A percentile compares a stretch with the other conserved stretches of the same genome.
These are phyloP conservation scores for Coenobita brevimanus DNA, from an alignment of 1,140 invertebrate species.

Conservation along the genomic window DNA sequence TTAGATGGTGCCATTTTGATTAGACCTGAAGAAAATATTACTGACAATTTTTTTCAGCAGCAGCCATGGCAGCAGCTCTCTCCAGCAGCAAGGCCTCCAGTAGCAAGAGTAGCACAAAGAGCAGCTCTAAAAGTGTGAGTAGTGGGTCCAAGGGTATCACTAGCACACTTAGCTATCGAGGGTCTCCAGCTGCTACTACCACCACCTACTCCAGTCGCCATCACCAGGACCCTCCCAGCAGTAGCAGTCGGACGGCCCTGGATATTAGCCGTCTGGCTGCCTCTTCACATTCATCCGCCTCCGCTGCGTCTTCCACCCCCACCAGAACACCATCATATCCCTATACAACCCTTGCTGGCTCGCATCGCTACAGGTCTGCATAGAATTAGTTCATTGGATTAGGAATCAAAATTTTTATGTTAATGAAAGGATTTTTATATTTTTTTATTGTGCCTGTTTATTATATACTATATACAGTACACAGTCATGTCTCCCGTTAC, in stretches of 20 bases:
- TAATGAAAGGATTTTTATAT: too few species aligned
- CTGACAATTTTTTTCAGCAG: conserved; percentile 26
- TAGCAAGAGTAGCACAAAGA: conserved; percentile 22
- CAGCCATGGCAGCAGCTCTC: conserved; percentile 56
- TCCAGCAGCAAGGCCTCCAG: conserved; percentile 44
- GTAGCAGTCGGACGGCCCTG: conserved; percentile 34
- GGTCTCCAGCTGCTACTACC: conserved; percentile 45
- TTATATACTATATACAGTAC: too few species aligned
- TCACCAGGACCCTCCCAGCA: conserved; percentile 36
- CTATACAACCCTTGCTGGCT: conserved; percentile 11
- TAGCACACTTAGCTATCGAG: conserved; percentile 52
- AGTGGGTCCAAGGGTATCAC: conserved; percentile 50
- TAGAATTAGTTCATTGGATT: too few species aligned
- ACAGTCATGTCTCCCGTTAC: too few species aligned
- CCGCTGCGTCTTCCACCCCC: conserved; percentile 32
- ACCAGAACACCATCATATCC: conserved; percentile 16
- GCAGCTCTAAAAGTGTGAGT: conserved; percentile 8
- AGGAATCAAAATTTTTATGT: too few species aligned
- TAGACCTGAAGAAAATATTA: too few species aligned
- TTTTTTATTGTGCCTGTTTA: too few species aligned
- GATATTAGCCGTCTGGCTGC: conserved; percentile 60
- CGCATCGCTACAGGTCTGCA: conserved; percentile 46
- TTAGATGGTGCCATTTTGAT: neutral
- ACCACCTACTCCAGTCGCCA: conserved; percentile 45
- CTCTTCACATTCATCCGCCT: conserved; percentile 55